A percentile compares a stretch with the other conserved stretches of the same genome.
These are phyloP conservation scores for Xerus rutilus DNA, from an alignment of 2,797 vertebrate genomes.

Conservation along the genomic window DNA sequence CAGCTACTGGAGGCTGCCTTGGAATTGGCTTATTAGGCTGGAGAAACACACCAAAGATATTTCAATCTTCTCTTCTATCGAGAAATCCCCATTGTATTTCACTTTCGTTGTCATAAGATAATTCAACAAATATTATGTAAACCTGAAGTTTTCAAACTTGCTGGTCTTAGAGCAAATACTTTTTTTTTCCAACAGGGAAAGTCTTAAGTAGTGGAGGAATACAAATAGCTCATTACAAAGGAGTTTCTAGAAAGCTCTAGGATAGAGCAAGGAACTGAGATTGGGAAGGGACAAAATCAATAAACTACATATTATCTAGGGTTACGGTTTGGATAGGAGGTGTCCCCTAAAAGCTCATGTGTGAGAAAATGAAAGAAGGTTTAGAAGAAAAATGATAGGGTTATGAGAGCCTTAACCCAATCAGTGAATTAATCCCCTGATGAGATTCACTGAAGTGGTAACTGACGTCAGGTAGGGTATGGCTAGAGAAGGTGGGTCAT, in stretches of 20 bases:
- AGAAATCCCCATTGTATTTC: slow-evolving; percentile 40
- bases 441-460: too few relatives aligned
- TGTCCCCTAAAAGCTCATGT: too few relatives aligned
- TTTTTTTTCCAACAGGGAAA: slow-evolving; percentile 45
- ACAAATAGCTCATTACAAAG: background rate
- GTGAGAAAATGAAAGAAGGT: too few relatives aligned
- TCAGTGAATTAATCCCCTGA: too few relatives aligned
- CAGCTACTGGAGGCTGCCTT: slow-evolving; percentile 29
- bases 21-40: slow-evolving; percentile 31
- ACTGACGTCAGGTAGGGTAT: too few relatives aligned
- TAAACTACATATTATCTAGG: background rate
- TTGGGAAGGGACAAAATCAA: background rate
- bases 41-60: slow-evolving; percentile 38
- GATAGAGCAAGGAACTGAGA: background rate
- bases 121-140: slow-evolving; percentile 68
- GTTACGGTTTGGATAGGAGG: too few relatives aligned
- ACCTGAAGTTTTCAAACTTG: slow-evolving; percentile 58
- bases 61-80: slow-evolving; percentile 54
- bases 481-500: too few relatives aligned
- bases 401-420: too few relatives aligned
- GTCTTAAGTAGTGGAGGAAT: background rate
- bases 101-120: slow-evolving; percentile 61
- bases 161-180: background rate
- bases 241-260: background rate
- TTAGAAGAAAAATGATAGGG: too few relatives aligned